These are phyloP conservation scores for Crenichthys baileyi DNA, from an alignment of 2,797 vertebrate species.

Conservation along the genomic window DNA sequence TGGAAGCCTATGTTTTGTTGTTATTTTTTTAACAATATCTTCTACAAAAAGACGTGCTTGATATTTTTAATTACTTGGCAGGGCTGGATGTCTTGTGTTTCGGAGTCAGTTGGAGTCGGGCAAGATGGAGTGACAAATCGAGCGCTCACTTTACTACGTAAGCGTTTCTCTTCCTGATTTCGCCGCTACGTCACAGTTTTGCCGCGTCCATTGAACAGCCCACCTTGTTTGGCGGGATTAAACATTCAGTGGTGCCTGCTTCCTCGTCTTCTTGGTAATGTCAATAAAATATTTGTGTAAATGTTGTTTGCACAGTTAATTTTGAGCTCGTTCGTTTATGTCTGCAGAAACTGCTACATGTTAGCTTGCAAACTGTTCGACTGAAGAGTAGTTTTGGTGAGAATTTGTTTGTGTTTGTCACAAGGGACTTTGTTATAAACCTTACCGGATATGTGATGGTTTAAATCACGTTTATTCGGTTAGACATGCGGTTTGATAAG, in stretches of 20 bases:
- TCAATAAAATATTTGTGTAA: neutral
- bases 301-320: accelerated
- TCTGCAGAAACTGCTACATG: neutral
- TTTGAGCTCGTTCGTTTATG: neutral
- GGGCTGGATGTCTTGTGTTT: neutral
- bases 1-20: neutral
- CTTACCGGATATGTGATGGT: neutral
- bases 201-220: constrained; percentile 66
- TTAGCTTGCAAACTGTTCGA: neutral
- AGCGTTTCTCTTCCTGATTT: constrained; percentile 34
- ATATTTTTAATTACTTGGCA: neutral
- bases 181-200: constrained; percentile 53
- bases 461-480: neutral
- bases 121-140: constrained; percentile 29
- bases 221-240: constrained; percentile 69
- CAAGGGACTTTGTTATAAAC: neutral
- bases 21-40: neutral
- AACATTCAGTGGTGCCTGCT: neutral
- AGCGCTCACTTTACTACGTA: constrained; percentile 12
- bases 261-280: constrained; percentile 39
- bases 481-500: neutral
- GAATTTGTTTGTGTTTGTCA: neutral
- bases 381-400: neutral
- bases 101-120: accelerated
- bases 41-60: neutral